A percentile compares a stretch with the other conserved stretches of the same genome.
These are phyloP conservation scores for Boloria selene DNA, from an alignment of 2,888 invertebrate genomes.

Conservation along the genomic window DNA sequence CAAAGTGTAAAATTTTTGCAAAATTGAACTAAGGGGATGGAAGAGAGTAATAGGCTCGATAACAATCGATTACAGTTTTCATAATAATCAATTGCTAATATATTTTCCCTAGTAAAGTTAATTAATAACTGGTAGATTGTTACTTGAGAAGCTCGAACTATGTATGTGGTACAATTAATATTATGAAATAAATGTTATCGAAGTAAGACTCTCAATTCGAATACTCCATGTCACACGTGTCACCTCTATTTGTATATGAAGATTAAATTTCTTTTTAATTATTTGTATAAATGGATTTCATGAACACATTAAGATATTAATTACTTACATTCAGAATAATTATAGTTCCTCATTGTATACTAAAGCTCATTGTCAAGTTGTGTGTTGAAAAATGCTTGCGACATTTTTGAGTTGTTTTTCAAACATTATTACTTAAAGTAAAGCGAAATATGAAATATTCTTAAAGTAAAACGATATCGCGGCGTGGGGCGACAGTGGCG, in stretches of 20 bases:
- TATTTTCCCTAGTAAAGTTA: not conserved
- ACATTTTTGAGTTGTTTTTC: not conserved
- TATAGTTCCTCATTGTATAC: no score
- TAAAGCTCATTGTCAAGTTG: no score
- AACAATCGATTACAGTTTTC: not conserved
- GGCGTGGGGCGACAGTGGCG: slow-evolving; percentile 18
- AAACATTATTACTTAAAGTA: slow-evolving; percentile 5
- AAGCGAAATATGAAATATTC: slow-evolving; percentile 7
- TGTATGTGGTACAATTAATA: slow-evolving; percentile 9
- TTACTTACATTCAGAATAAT: not conserved
- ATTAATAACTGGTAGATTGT: no score
- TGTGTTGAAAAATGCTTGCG: no score
- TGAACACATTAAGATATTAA: not conserved
- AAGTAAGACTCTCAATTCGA: not conserved
- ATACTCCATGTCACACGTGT: slow-evolving; percentile 1
- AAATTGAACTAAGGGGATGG: slow-evolving; percentile 17
- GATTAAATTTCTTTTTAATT: slow-evolving; percentile 5
- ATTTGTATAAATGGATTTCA: slow-evolving; percentile 1
- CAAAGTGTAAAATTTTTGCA: slow-evolving; percentile 28
- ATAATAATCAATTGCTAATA: not conserved
- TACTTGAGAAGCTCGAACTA: not conserved
- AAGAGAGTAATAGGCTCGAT: not conserved
- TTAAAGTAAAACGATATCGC: slow-evolving; percentile 7
- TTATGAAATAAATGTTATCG: slow-evolving; percentile 1
- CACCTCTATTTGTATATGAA: slow-evolving; percentile 6